Base-by-base conservation (phyloP, 2,888 invertebrate genomes). In the Ellobium chinense region DNA sequence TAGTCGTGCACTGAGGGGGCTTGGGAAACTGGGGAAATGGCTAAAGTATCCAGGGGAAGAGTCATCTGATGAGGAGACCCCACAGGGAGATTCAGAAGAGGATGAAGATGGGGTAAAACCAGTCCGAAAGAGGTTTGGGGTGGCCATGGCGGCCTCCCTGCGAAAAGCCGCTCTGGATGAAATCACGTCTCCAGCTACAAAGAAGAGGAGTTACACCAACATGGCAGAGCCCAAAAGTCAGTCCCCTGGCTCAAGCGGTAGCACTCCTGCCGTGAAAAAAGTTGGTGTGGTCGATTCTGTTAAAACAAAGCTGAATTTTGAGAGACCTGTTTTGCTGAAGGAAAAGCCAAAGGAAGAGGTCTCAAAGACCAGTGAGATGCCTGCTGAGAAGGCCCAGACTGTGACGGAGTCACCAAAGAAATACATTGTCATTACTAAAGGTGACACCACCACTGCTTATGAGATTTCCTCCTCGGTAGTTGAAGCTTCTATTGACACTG, bases 31-130 rank as follows among this genome's bases (percentile, higher is more conserved):
- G 29, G 68, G 80, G 34, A 80, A 80, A 31, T 80, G 80, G 80
- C 68, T 80, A 9, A 80, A 80, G 60, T 80, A 80, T n/a, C 80
- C 80, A 46, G 80, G 80, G 1, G 80, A 80, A 31, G 75, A 39
- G 2, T 79, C 79, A 21, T 80, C 80, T 31, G 80, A 80, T 37
- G 80, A 80, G 37, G 63, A 68, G 9, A 29, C 21, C 0, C 46
- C 68, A n/a, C 46, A 27, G 9, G 68, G 34, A n/a, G 68, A 56
- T n/a, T 60, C 46, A 2, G 75, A 68, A 5, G 69, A 69, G 3
- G 60, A 39, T 37, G 72, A 63, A 27, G 69, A 80, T 1, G 56
- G 39, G 27, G n/a, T 37, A 4, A 65, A 58, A 24, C 37, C 37
- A 39, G 36, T 62, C 21, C 80, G 80, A 21, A 75, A 80, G 37